phyloP scores from a whole-genome alignment of 2,113 vertebrate species.

The Grammomys surdaster region DNA sequence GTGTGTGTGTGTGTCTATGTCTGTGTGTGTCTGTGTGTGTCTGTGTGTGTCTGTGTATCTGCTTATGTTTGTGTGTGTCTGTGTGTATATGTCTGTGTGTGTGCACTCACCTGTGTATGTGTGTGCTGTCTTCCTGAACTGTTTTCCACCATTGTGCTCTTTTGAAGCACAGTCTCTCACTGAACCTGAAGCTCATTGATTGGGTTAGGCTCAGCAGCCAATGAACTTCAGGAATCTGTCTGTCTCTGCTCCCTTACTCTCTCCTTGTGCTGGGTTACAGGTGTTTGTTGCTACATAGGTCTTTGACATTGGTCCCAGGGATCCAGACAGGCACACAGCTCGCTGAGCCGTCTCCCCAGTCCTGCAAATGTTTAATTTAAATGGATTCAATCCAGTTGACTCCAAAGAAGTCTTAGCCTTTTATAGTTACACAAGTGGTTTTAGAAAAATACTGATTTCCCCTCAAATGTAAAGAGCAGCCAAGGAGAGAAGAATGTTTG shows the following conservation, averaged over 20 bases:
- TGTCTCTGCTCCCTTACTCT: not conserved
- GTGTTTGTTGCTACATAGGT: not conserved
- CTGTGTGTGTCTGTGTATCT: too few species aligned
- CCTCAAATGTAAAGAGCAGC: not conserved
- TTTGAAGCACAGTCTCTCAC: not conserved
- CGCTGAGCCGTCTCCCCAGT: not conserved
- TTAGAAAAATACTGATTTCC: not conserved
- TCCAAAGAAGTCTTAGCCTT: not conserved
- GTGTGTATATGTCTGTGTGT: too few species aligned
- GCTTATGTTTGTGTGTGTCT: not conserved
- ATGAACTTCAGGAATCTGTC: not conserved
- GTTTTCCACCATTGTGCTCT: not conserved
- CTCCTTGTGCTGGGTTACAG: not conserved
- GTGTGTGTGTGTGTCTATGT: not conserved
- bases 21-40: not conserved
- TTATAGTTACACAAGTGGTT: slow-evolving; percentile 20
- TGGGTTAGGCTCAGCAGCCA: not conserved
- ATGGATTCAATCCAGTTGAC: not conserved
- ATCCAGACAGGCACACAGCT: not conserved
- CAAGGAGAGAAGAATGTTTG: not conserved
- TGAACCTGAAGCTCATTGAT: not conserved
- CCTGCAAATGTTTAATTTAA: slow-evolving; percentile 38
- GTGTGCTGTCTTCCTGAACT: not conserved
- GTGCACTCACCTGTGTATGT: too few species aligned
- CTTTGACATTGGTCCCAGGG: not conserved